Base-by-base conservation (phyloP, 2,113 vertebrate species). In the Euleptes europaea region DNA sequence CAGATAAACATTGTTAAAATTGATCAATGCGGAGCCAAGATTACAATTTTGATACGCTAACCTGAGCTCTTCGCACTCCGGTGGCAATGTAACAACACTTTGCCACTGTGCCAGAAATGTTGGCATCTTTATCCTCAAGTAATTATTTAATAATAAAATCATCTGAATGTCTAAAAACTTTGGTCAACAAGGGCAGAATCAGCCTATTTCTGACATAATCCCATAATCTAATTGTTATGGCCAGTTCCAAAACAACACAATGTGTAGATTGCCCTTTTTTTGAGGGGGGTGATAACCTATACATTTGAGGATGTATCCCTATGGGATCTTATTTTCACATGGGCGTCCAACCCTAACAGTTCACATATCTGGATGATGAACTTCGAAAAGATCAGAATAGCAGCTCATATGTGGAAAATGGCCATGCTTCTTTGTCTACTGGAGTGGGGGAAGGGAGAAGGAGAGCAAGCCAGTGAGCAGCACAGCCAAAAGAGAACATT, bases 401-500 rank as follows among this genome's bases (percentile, higher is more conserved):
- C 83, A 91, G 84, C 87, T 85, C 92, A 89, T 90, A 84, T 91
- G 88, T 91, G 89, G 89, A 88, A 85, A 47, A 14, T 47, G 38
- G 76, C 57, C 78, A 79, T 65, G 84, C 90, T 42, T 26, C 80
- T 91, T 84, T 33, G 89, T 91, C 93, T 93, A 84, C 74, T 86
- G 90, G 91, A 85, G 84, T 85, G 88, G 75, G 89, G 88, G 86
- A 77, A 74, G 70, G 63, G 89, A 66, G 44, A 60, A 44, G 42
- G 88, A n/a, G 1, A 90, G 83, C 10, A 23, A 94, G 90, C 90
- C 92, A 93, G 91, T 88, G 85, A 88, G 88, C 82, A 94, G 86
- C 89, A 83, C 74, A 95, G 94, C 94, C 94, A 95, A 95, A 92
- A 0, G 82, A 90, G 94, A 94, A 95, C 94, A 91, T 94, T 94